Conservation (phyloP, 2,888 invertebrate genomes). For the Argyresthia goedartella region DNA sequence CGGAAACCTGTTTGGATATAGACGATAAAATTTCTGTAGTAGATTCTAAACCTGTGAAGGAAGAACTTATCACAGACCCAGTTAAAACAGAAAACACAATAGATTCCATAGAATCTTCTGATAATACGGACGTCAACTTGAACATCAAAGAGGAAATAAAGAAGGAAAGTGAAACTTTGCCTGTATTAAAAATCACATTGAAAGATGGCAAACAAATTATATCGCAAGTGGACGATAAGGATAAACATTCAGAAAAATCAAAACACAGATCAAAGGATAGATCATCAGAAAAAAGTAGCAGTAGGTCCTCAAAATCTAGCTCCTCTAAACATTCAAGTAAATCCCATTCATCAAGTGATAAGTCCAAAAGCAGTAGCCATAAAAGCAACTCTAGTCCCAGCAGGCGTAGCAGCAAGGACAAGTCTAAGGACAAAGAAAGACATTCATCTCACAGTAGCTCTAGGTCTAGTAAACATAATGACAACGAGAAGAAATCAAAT, state of each 20-base stretch:
- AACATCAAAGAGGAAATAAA: slow-evolving; percentile 25
- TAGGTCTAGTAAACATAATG: slow-evolving; percentile 40
- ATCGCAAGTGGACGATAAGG: slow-evolving; percentile 66
- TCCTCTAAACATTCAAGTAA: slow-evolving; percentile 52
- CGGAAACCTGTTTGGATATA: slow-evolving; percentile 13
- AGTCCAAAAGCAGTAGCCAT: slow-evolving; percentile 41
- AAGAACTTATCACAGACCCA: slow-evolving; percentile 4
- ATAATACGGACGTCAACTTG: slow-evolving; percentile 2
- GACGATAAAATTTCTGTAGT: slow-evolving; percentile 11
- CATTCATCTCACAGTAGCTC: slow-evolving; percentile 27
- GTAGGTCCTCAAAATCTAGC: slow-evolving; percentile 36
- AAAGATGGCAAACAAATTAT: slow-evolving; percentile 81
- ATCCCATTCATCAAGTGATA: slow-evolving; percentile 40
- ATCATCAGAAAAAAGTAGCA: slow-evolving; percentile 61
- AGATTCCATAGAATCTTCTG: slow-evolving; percentile 15
- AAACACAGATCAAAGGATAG: slow-evolving; percentile 58
- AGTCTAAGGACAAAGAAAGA: slow-evolving; percentile 27
- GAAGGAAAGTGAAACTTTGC: slow-evolving; percentile 42
- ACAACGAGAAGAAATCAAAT: slow-evolving; percentile 34
- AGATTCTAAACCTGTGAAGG: slow-evolving; percentile 17
- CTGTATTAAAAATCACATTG: slow-evolving; percentile 73
- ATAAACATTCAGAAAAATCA: slow-evolving; percentile 31
- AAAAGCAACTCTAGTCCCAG: slow-evolving; percentile 43
- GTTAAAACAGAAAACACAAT: slow-evolving; percentile 11
- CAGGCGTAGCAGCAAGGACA: slow-evolving; percentile 37